Base-by-base conservation (phyloP, 2,113 vertebrate genomes). In the Spilogale gracilis region DNA sequence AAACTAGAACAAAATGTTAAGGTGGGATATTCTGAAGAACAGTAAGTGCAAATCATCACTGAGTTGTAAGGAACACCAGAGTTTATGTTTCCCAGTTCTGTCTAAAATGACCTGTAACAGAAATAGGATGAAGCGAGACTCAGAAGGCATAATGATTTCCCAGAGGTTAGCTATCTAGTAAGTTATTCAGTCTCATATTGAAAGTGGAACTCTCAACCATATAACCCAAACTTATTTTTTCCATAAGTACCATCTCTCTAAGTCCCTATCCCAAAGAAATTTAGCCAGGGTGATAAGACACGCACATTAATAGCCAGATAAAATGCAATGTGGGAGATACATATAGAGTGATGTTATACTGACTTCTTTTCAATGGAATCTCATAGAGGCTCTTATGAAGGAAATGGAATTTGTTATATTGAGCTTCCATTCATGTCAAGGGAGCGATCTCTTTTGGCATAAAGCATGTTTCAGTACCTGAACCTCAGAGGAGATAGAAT, bases 401-500 rank as follows among this genome's bases (percentile, higher is more conserved):
- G 32, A 69, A 56, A 27, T 76, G 45, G 3, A 69, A 50, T 76
- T 30, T 48, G 18, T 93, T 50, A 71, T n/a, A 3, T 14, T 84
- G 27, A 54, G 11, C 20, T 67, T 84, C 54, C 61, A 61, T 52
- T 69, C 52, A n/a, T 48, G 74, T 45, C 84, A 91, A 94, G n/a
- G 60, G n/a, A 94, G 13, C 9, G 5, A 91, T 91, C 76, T 81
- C 30, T 93, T 93, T 93, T 78, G 76, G 43, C 56, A 73, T 78
- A 89, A 95, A 95, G 7, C 50, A 48, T 80, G 61, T 90, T 92
- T 69, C 21, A 73, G 65, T 88, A 54, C 67, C 90, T 92, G 60
- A 95, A 95, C 43, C 65, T 94, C 63, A 91, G 88, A 92, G 52
- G 69, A 93, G 76, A 80, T 60, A 50, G 76, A 30, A 89, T 65